Base-by-base conservation (phyloP, 2,797 vertebrate species). In the Gymnothorax reevesii region DNA sequence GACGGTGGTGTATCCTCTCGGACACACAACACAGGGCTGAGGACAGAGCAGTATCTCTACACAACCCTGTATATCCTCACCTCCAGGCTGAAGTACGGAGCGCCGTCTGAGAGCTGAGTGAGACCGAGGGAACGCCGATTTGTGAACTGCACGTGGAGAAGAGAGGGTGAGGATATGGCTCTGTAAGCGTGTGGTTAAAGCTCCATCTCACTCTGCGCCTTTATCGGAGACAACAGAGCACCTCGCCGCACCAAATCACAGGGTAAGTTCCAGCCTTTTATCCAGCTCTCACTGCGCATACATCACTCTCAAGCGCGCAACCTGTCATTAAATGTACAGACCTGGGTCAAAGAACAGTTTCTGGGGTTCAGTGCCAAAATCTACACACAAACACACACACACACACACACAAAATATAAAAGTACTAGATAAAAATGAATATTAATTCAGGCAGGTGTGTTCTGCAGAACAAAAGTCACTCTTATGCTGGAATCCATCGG, bases 21-120 rank as follows among this genome's bases (percentile, higher is more conserved):
- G 88, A 91, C 90, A 88, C 90, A 89, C 87, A 89, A 88, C 87
- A 85, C 79, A 88, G 89, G 93, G 89, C 89, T 89, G 57, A 87
- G 79, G 57, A 66, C 54, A 54, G 83, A 87, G 88, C 57, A 71
- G 55, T 13, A 1, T 59, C 12, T 20, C 0, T 9, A 54, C 57
- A n/a, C 25, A 62, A 83, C 25, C 62, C 62, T 83, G 52, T 25
- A 49, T 52, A 9, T 22, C 20, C 82, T 83, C 82, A 2, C 33
- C 57, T 33, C 8, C 25, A 0, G 52, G 49, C 13, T 59, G 80
- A 89, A 80, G 77, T 80, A 54, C 2, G 7, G 73, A 77, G 33
- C 6, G 73, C 52, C 7, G 2, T 64, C 15, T 17, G 62, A 64
- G 6, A 0, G 55, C n/a, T 1, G 4, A 71, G 42, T 15, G 42